phyloP scores from a whole-genome alignment of 1,140 invertebrate genomes.

The Drosophila nigromelanica region DNA sequence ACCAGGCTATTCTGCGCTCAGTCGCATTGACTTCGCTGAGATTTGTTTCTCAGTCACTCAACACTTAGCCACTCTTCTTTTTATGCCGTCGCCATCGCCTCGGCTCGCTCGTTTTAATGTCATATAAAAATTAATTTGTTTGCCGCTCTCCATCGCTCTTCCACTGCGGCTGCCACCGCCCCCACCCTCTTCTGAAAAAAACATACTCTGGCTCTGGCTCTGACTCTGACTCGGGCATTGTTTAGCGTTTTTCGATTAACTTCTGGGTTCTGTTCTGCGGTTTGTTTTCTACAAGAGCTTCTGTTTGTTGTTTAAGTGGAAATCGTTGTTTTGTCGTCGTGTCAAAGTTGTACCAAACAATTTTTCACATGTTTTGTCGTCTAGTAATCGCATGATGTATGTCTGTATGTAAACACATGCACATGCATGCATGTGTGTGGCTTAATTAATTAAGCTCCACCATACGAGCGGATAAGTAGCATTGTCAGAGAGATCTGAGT shows the following conservation, averaged over 20 bases:
- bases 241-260: slow-evolving; percentile 82
- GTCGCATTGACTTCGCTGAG: slow-evolving; percentile 72
- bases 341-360: slow-evolving; percentile 70
- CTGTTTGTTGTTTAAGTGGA: slow-evolving; percentile 74
- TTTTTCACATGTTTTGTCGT: slow-evolving; percentile 61
- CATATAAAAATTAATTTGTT: slow-evolving; percentile 83
- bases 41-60: slow-evolving; percentile 77
- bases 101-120: slow-evolving; percentile 79
- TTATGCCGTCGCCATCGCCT: slow-evolving; percentile 55
- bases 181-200: background rate
- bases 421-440: slow-evolving; percentile 18
- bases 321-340: slow-evolving; percentile 80
- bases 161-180: background rate
- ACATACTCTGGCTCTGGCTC: background rate
- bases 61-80: slow-evolving; percentile 69
- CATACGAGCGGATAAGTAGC: slow-evolving; percentile 24
- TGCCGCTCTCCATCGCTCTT: slow-evolving; percentile 59
- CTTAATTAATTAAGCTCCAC: slow-evolving; percentile 72
- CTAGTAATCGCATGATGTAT: slow-evolving; percentile 30
- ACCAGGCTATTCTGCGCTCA: slow-evolving; percentile 55
- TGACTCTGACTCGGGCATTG: slow-evolving; percentile 41
- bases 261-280: slow-evolving; percentile 69
- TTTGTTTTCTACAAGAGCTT: slow-evolving; percentile 55
- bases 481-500: background rate
- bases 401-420: background rate